Base-by-base conservation (phyloP, 1,140 invertebrate species). In the Temnothorax longispinosus region DNA sequence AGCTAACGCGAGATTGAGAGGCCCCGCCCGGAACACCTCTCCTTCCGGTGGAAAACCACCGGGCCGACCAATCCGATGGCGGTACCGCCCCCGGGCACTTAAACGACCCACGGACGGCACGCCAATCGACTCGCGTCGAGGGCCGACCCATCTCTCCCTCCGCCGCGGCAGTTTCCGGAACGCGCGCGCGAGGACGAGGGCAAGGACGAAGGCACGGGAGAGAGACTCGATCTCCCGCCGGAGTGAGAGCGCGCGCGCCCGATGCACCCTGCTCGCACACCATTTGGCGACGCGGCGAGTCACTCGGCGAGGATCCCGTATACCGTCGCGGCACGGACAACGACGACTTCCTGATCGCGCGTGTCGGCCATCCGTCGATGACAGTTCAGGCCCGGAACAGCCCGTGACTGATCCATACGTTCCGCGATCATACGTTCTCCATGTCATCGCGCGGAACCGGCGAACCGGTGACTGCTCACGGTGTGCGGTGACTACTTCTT, bases 1-100 rank as follows among this genome's bases (percentile, higher is more conserved):
- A 95, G 94, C 94, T 95, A 95, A 95, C 95, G 95, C 94, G 95
- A 95, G 94, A 95, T 95, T 95, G 95, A 95, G 94, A 94, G 94
- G 94, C 94, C 91, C 92, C 94, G 94, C 94, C 94, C 92, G 87
- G 85, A 90, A 85, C 90, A 87, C 87, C 87, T 90, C 92, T 88
- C 77, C 89, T 91, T 92, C 91, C 92, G 90, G 76, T 91, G 86
- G 52, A 92, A 91, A 91, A 88, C 84, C 85, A 86, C 69, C 52
- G 13, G n/a, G 41, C 74, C 78, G 87, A 87, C 94, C 94, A 94
- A 95, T 94, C 86, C 81, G 54, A 50, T 3, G 27, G 11, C 50
- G 84, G 92, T 86, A 89, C 87, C 87, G 89, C 90, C 87, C 80
- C 67, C 75, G 47, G 44, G 8, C 27, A 67, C 47, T 65, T 75